Percentiles rank a stretch among this genome's conserved stretches.
These are phyloP conservation scores for Amphimallon solstitiale DNA, from an alignment of 2,888 invertebrate species.

Conservation along the genomic window DNA sequence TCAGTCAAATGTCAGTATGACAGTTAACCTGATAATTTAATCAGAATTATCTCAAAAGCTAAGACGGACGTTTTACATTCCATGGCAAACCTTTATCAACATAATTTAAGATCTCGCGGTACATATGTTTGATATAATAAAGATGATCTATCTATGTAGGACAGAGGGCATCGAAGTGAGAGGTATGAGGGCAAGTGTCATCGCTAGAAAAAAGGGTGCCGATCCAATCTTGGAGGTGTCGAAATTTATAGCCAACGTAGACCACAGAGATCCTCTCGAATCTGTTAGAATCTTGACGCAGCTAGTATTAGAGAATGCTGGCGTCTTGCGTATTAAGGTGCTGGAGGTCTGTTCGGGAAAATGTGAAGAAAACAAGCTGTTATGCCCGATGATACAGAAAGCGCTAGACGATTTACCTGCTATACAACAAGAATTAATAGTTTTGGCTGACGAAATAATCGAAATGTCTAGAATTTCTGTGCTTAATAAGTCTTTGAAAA, in stretches of 20 bases:
- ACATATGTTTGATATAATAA: no score
- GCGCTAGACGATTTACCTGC: slow-evolving; percentile 75
- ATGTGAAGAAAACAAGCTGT: slow-evolving; percentile 54
- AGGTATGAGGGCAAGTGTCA: slow-evolving; percentile 80
- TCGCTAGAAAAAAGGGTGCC: slow-evolving; percentile 74
- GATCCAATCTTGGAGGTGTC: slow-evolving; percentile 83
- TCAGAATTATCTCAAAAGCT: no score
- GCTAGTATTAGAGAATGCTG: slow-evolving; percentile 77
- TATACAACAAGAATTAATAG: slow-evolving; percentile 72
- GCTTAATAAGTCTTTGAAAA: slow-evolving; percentile 70
- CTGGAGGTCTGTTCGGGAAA: slow-evolving; percentile 60
- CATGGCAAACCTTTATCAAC: no score
- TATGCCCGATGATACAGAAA: slow-evolving; percentile 67
- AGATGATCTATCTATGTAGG: slow-evolving; percentile 54
- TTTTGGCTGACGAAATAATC: slow-evolving; percentile 67
- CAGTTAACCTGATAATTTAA: no score
- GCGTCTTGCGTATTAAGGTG: slow-evolving; percentile 70
- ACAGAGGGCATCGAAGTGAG: slow-evolving; percentile 82
- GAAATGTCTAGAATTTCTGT: slow-evolving; percentile 67
- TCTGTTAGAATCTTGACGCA: slow-evolving; percentile 73
- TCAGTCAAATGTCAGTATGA: no score
- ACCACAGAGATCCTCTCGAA: slow-evolving; percentile 46
- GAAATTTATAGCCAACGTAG: slow-evolving; percentile 73
- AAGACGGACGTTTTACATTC: no score
- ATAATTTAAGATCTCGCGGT: no score